Percentiles rank a stretch among this genome's conserved stretches.
Conservation (phyloP, 2,113 vertebrate genomes). For the Tiliqua scincoides region DNA sequence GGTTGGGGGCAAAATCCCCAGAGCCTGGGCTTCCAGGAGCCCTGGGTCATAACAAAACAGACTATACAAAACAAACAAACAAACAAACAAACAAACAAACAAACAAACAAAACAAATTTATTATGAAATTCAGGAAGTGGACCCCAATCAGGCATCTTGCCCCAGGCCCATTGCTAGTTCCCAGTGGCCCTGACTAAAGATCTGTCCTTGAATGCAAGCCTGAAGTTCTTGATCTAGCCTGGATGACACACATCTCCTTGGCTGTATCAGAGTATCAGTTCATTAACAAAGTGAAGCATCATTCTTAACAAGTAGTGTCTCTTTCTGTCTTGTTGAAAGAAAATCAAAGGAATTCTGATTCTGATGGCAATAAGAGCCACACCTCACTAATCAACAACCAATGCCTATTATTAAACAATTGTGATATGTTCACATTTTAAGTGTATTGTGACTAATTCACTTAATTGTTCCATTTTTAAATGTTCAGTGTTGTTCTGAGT, state of each 20-base stretch:
- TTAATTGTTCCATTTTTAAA: slow-evolving; percentile 61
- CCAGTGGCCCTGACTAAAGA: too few species aligned
- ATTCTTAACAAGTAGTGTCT: background rate
- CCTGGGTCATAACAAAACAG: too few species aligned
- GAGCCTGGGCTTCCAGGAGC: too few species aligned
- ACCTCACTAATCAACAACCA: background rate
- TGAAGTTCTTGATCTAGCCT: background rate
- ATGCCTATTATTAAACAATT: slow-evolving; percentile 30
- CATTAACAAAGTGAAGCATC: background rate
- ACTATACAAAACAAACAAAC: too few species aligned
- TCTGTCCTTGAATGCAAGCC: background rate
- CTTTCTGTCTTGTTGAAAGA: slow-evolving; percentile 30
- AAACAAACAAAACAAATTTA: too few species aligned
- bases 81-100: too few species aligned
- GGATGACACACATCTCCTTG: background rate
- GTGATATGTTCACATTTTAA: slow-evolving; percentile 63
- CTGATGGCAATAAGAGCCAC: background rate
- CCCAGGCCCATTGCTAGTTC: too few species aligned
- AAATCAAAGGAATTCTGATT: background rate
- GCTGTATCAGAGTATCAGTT: background rate
- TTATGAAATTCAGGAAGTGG: too few species aligned
- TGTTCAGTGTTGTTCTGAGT: slow-evolving; percentile 57
- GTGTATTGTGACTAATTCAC: slow-evolving; percentile 57
- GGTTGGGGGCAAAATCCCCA: too few species aligned
- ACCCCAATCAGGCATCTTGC: too few species aligned